Base-by-base conservation (phyloP, 1,140 invertebrate genomes). In the Tetramorium alpestre region DNA sequence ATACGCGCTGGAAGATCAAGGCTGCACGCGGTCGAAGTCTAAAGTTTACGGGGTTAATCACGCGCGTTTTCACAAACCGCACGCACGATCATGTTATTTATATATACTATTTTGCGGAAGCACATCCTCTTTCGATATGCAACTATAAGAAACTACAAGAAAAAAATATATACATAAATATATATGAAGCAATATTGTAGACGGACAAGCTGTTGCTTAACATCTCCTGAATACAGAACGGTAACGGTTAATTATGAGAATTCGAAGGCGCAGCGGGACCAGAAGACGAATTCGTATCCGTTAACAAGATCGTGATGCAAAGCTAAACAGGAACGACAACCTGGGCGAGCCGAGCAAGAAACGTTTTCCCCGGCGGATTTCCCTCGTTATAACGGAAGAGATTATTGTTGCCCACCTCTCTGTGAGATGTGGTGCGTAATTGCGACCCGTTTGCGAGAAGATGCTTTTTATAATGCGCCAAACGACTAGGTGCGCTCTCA, bases 1-100 rank as follows among this genome's bases (percentile, higher is more conserved):
- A 89, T n/a, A 73, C 85, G 44, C 87, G 51, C 62, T 38, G 11
- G n/a, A 73, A 75, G 65, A 86, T 88, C 87, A 78, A 89, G 88
- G 88, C 51, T 85, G 33, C 25, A 22, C 44, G 58, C 11, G 80
- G 44, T 22, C 80, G 51, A 78, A 78, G 82, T 85, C 73, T 33
- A 78, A 85, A 85, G 82, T 85, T 78, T 78, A 67, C 60, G 22
- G 41, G 16, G 60, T 62, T 75, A 84, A 84, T 75, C 80, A 58
- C 80, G 80, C 47, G 28, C 60, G 47, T n/a, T 73, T 84, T 60
- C 41, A 49, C 38, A 38, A 67, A 47, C 13, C 47, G 58, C 25
- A 47, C 41, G 22, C 16, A 1, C 33, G 64, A 67, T 22, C 22
- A 3, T 47, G 62, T 7, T 62, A 84, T 60, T 49, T 62, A 51